A percentile compares a stretch with the other conserved stretches of the same genome.
Conservation (phyloP, 1,140 invertebrate species). For the Caenorhabditis brenneri region DNA sequence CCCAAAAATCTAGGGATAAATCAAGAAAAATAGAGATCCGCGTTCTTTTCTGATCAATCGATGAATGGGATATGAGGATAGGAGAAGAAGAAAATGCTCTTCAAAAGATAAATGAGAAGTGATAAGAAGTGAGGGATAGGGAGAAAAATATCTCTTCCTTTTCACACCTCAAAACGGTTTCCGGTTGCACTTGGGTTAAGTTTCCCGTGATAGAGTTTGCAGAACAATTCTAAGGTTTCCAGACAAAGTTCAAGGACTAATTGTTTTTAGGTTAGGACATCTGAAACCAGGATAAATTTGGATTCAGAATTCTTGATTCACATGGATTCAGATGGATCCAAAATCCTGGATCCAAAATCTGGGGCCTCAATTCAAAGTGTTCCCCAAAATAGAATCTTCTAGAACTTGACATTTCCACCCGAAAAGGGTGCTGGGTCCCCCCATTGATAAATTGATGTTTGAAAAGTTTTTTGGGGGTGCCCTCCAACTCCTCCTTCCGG, state of each 20-base stretch:
- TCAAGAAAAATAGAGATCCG: too few species aligned
- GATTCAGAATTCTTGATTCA: background rate
- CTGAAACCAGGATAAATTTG: too few species aligned
- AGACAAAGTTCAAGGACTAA: too few species aligned
- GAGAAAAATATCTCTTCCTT: background rate
- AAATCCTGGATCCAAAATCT: background rate
- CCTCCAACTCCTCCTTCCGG: background rate
- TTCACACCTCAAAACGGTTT: background rate
- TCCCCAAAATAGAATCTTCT: background rate
- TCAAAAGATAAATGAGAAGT: background rate
- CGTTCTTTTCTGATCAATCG: too few species aligned
- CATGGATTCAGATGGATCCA: too few species aligned
- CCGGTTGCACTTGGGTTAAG: background rate
- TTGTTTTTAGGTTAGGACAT: too few species aligned
- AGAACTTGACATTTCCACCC: background rate
- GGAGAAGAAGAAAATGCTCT: background rate
- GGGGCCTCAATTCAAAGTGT: background rate
- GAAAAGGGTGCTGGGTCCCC: background rate
- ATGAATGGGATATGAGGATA: background rate
- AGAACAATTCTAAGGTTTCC: too few species aligned
- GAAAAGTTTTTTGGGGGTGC: background rate
- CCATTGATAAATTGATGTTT: constrained; percentile 33
- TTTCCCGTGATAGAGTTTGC: background rate
- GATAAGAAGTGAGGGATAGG: background rate
- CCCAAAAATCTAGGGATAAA: too few species aligned